A percentile compares a stretch with the other conserved stretches of the same genome.
phyloP scores from a whole-genome alignment of 2,888 invertebrate genomes.

The Orchesella flavescens region DNA sequence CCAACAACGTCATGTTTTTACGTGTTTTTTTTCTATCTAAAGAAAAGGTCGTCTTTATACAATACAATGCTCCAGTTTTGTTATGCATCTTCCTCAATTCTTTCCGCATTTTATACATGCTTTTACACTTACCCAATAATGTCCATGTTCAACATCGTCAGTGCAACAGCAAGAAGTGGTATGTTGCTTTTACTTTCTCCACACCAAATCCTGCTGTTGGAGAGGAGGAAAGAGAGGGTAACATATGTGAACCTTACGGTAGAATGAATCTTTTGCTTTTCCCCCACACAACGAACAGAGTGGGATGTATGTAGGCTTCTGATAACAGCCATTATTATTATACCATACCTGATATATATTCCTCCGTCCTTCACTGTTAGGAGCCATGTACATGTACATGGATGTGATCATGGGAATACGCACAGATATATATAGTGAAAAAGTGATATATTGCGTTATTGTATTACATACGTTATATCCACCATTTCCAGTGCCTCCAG shows the following conservation, averaged over 20 bases:
- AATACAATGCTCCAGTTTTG: constrained; percentile 45
- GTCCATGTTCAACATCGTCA: constrained; percentile 19
- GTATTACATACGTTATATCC: constrained; percentile 6
- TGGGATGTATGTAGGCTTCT: constrained; percentile 11
- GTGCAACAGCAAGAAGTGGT: constrained; percentile 38
- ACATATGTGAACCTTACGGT: constrained; percentile 59
- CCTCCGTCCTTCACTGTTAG: not conserved
- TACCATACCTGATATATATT: constrained; percentile 21
- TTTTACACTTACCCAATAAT: constrained; percentile 47
- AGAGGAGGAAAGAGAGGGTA: constrained; percentile 42
- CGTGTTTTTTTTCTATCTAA: constrained; percentile 9
- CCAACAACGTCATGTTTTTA: constrained; percentile 26
- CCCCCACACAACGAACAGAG: constrained; percentile 25
- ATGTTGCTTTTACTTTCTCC: constrained; percentile 36
- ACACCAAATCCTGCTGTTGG: not conserved
- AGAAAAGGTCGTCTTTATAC: constrained; percentile 3
- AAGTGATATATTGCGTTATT: constrained; percentile 28
- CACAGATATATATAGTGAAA: constrained; percentile 24
- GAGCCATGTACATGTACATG: constrained; percentile 23
- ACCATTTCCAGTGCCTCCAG: constrained; percentile 18
- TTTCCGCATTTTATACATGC: constrained; percentile 47
- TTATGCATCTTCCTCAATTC: constrained; percentile 28
- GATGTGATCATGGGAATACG: not conserved
- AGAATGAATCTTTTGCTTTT: constrained; percentile 52
- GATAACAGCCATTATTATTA: not conserved